Base-by-base conservation (phyloP, 2,113 vertebrate genomes). In the Gorsachius goisagi region DNA sequence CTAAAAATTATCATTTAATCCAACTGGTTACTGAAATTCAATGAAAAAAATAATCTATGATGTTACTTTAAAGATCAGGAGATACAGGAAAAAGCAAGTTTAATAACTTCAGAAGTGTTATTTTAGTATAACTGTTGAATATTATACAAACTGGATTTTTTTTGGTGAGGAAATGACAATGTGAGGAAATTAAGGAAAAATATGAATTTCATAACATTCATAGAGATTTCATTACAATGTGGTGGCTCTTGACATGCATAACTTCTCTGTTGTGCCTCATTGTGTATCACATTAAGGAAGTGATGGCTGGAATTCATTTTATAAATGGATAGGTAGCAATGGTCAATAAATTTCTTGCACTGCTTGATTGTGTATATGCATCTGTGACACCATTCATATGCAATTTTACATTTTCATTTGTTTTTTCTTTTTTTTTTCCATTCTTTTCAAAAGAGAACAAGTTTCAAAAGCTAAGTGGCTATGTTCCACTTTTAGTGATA, bases 211-310 rank as follows among this genome's bases (percentile, higher is more conserved):
- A 47, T 83, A 84, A 73, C 23, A 82, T 47, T 90, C 63, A 56
- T 71, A 84, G 49, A 68, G 32, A 80, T 82, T 93, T 86, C 69
- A 82, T 88, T 91, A 90, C 21, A 64, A 39, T 63, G 45, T 73
- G 14, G 71, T 90, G 58, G 33, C 30, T 91, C 22, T 80, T 88
- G 75, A 85, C 24, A 85, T 80, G 63, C 41, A 62, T 76, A 94
- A 85, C 21, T 76, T 76, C 41, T 93, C 55, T 90, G 81, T 73
- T 58, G 32, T 95, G 94, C 72, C 50, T 97, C 95, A 94, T 95
- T 97, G 79, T 84, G n/a, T 86, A 88, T 93, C 89, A 64, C 80
- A 96, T 95, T 96, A 96, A 93, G 75, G 78, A 93, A 95, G 35
- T 67, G 91, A 94, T 74, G 23, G 30, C 14, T 82, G 50, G 15